phyloP scores from a whole-genome alignment of 1,140 invertebrate species.

The Bombus fervidus region DNA sequence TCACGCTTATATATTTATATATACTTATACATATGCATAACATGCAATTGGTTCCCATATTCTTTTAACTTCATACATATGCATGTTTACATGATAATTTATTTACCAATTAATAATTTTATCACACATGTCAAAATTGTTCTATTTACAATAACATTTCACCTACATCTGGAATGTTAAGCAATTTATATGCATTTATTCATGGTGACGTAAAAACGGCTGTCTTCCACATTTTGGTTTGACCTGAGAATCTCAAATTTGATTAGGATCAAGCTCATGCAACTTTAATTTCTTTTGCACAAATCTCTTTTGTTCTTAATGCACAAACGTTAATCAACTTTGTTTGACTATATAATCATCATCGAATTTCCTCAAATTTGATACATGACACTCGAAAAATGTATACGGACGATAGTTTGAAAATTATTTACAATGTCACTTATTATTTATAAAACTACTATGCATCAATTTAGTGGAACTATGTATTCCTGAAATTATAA shows the following conservation, averaged over 20 bases:
- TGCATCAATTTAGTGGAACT: conserved; percentile 25
- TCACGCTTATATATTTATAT: conserved; percentile 35
- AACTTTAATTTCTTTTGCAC: neutral
- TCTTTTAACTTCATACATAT: conserved; percentile 35
- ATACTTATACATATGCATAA: conserved; percentile 52
- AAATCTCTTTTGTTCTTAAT: no score
- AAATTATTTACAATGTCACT: conserved; percentile 24
- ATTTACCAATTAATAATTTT: conserved; percentile 41
- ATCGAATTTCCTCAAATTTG: conserved; percentile 3
- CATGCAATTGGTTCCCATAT: conserved; percentile 50
- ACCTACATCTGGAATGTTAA: conserved; percentile 34
- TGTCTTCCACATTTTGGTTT: neutral
- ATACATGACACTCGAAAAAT: neutral
- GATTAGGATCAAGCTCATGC: conserved; percentile 5
- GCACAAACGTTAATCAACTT: neutral
- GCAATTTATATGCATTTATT: conserved; percentile 1
- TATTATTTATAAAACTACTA: conserved; percentile 22
- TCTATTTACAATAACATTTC: conserved; percentile 45
- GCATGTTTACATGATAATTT: conserved; percentile 36
- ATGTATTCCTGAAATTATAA: conserved; percentile 18
- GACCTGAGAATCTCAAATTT: conserved; percentile 30
- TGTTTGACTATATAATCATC: neutral
- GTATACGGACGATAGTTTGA: conserved; percentile 14
- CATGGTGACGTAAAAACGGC: neutral
- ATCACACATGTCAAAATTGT: conserved; percentile 39